Percentiles rank a stretch among this genome's conserved stretches.
Conservation (phyloP, 2,888 invertebrate species). For the Dryococelus australis region DNA sequence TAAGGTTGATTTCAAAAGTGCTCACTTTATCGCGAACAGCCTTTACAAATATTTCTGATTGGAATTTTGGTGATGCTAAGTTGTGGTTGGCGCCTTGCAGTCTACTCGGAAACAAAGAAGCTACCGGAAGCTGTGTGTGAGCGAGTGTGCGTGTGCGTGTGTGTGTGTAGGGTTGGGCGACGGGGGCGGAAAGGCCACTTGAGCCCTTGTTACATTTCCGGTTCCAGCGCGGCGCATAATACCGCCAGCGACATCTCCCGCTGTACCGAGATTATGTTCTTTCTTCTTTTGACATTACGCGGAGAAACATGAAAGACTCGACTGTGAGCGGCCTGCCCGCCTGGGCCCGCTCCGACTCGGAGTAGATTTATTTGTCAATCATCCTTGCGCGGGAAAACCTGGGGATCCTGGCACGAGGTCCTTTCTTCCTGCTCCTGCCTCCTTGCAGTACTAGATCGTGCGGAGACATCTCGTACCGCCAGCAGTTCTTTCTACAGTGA, state of each 20-base stretch:
- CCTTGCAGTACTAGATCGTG: too few species aligned
- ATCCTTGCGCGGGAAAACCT: neutral
- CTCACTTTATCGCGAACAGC: too few species aligned
- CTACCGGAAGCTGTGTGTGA: too few species aligned
- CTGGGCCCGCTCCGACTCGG: neutral
- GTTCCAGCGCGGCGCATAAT: neutral
- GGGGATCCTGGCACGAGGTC: neutral
- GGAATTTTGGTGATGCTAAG: too few species aligned
- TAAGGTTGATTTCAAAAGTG: too few species aligned
- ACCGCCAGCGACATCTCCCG: slow-evolving; percentile 7
- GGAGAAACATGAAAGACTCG: slow-evolving; percentile 22
- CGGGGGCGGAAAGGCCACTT: neutral
- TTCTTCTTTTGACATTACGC: slow-evolving; percentile 29
- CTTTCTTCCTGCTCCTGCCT: too few species aligned
- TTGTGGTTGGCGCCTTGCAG: too few species aligned
- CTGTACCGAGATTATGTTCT: slow-evolving; percentile 26
- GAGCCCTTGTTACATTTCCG: neutral
- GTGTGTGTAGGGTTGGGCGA: neutral
- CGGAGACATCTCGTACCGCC: too few species aligned
- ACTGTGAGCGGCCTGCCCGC: neutral
- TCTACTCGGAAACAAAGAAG: neutral
- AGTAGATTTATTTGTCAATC: slow-evolving; percentile 25
- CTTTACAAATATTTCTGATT: too few species aligned
- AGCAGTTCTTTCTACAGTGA: too few species aligned
- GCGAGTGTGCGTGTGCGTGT: too few species aligned